Base-by-base conservation (phyloP, 2,113 vertebrate species). In the Sapajus apella region DNA sequence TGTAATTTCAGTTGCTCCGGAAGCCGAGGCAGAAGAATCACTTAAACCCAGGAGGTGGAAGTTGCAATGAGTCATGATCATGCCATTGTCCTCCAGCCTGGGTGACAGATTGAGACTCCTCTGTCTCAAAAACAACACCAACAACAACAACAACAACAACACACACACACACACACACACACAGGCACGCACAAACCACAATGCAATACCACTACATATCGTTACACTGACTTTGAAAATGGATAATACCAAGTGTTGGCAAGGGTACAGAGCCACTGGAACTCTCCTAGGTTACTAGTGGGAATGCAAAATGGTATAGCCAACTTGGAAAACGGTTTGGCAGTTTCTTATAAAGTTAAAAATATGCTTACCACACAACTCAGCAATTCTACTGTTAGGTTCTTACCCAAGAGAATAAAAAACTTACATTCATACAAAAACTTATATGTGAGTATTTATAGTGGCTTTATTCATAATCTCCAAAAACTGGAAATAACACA, bases 381-480 rank as follows among this genome's bases (percentile, higher is more conserved):
- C 11, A 16, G 40, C 55, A 43, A 61, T 84, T n/a, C 55, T 45
- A 6, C 77, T 56, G 61, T 72, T 92, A 55, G 66, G 27, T 88
- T n/a, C 64, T 85, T 72, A 77, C n/a, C 18, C 43, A 73, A 56
- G 94, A 86, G 86, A 86, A 75, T 77, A 40, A 81, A 79, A 86
- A 82, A 47, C 56, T 40, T 64, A 43, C 5, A n/a, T 68, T 87
- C 87, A 87, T 1, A 9, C 37, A 72, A 72, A 84, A 90, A 56
- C 73, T 68, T 40, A 10, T 52, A 20, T 75, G 83, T 32, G 20
- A 84, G n/a, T 87, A 82, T 43, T 91, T 87, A 56, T 27, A 80
- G 80, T 84, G 80, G 47, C 81, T 87, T 92, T 92, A 90, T 97
- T 94, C 89, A 81, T 58, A 70, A 55, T 91, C 37, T 10, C 52